These are phyloP conservation scores for Macropus fuliginosus DNA, from an alignment of 2,797 vertebrate species.

Conservation along the genomic window DNA sequence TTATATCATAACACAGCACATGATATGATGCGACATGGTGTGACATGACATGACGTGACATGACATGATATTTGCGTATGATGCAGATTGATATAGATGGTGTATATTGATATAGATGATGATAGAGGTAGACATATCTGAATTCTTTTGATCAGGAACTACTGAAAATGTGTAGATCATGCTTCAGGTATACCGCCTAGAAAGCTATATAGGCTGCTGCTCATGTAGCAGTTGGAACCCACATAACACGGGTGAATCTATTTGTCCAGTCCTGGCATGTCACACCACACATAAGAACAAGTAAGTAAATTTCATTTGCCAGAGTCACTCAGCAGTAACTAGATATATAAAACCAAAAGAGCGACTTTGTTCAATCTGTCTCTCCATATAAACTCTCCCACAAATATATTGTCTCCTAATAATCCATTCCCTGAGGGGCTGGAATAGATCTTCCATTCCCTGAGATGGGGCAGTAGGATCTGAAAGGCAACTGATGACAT, in stretches of 20 bases:
- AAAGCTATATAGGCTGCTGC: neutral
- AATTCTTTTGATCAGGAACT: neutral
- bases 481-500: neutral
- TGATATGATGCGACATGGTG: too few species aligned
- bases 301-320: neutral
- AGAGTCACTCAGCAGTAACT: neutral
- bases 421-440: neutral
- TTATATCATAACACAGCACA: too few species aligned
- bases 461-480: too few species aligned
- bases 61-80: neutral
- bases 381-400: neutral
- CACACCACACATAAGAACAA: neutral
- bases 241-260: neutral
- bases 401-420: neutral
- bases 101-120: neutral
- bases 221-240: neutral
- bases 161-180: neutral
- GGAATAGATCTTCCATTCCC: neutral
- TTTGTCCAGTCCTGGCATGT: neutral
- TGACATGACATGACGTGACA: too few species aligned
- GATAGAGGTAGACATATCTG: neutral
- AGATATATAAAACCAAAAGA: neutral
- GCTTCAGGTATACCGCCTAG: neutral
- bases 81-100: neutral
- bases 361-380: neutral